These are phyloP conservation scores for Onchidella celtica DNA, from an alignment of 2,888 invertebrate genomes.

Conservation along the genomic window DNA sequence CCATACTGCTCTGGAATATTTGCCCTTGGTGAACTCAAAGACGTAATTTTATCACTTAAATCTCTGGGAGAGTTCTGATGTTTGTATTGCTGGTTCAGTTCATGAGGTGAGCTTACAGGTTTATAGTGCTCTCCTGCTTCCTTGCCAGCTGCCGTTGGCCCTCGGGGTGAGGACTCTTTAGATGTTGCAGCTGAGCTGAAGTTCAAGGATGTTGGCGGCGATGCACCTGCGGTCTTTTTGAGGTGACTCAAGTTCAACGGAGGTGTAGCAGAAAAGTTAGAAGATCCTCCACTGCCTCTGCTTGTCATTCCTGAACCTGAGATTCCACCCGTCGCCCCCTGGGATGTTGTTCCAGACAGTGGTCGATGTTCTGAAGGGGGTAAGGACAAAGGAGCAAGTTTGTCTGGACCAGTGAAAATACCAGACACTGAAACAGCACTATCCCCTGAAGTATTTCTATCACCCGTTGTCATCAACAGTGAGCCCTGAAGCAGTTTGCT, in stretches of 20 bases:
- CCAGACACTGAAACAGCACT: constrained; percentile 53
- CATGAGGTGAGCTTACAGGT: background rate
- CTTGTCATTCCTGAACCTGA: background rate
- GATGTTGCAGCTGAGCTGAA: constrained; percentile 13
- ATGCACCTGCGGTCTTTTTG: constrained; percentile 5
- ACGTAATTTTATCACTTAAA: background rate
- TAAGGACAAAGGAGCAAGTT: constrained; percentile 42
- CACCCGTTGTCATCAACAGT: constrained; percentile 57
- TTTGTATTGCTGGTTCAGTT: constrained; percentile 9
- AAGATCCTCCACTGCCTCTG: background rate
- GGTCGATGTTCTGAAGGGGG: constrained; percentile 23
- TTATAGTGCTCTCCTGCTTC: background rate
- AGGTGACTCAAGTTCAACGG: background rate
- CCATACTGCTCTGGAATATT: constrained; percentile 22
- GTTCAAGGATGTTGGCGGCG: constrained; percentile 23
- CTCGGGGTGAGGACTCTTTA: constrained; percentile 18
- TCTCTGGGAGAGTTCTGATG: background rate
- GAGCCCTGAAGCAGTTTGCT: constrained; percentile 54
- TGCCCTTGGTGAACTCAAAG: background rate
- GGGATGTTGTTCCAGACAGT: background rate
- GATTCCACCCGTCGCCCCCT: background rate
- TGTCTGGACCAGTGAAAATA: constrained; percentile 32
- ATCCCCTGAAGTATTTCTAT: constrained; percentile 54
- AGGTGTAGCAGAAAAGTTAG: constrained; percentile 19
- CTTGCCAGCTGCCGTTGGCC: background rate